A percentile compares a stretch with the other conserved stretches of the same genome.
phyloP scores from a whole-genome alignment of 2,888 invertebrate genomes.

The Chalcosyrphus nemorum region DNA sequence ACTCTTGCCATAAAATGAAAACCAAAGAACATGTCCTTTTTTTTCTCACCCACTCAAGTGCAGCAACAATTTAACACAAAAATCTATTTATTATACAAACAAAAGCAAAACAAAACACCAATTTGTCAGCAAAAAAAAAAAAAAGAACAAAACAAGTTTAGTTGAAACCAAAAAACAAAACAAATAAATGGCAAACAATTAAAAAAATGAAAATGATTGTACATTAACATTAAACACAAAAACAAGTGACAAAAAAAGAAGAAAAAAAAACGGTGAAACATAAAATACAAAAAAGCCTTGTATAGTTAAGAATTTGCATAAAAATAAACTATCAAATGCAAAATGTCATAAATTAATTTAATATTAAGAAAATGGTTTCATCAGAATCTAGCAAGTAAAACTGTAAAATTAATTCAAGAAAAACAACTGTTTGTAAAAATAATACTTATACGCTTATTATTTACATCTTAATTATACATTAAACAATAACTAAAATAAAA shows the following conservation, averaged over 20 bases:
- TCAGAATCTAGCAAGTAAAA: background rate
- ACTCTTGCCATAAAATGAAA: constrained; percentile 57
- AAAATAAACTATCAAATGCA: constrained; percentile 1
- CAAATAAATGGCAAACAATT: background rate
- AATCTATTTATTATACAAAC: constrained; percentile 28
- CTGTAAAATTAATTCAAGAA: constrained; percentile 15
- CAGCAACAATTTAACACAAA: constrained; percentile 29
- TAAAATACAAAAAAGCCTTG: constrained; percentile 16
- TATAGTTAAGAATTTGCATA: constrained; percentile 53
- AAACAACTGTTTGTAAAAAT: constrained; percentile 36
- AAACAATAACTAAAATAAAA: constrained; percentile 16
- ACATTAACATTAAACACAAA: constrained; percentile 11
- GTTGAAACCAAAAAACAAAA: constrained; percentile 31
- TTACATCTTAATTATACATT: constrained; percentile 61
- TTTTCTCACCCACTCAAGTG: constrained; percentile 50
- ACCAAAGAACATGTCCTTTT: constrained; percentile 43
- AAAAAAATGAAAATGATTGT: background rate
- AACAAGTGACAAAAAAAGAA: constrained; percentile 6
- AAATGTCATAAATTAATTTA: constrained; percentile 45
- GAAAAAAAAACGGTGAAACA: constrained; percentile 13
- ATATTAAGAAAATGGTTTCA: background rate
- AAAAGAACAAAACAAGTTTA: too few species aligned
- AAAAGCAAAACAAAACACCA: background rate
- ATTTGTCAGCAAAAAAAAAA: constrained; percentile 21
- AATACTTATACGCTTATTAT: constrained; percentile 69